Evolutionary conservation across 2,888 invertebrate genomes (phyloP).

Genomic region (Ichneumoninae sp.): DNA sequence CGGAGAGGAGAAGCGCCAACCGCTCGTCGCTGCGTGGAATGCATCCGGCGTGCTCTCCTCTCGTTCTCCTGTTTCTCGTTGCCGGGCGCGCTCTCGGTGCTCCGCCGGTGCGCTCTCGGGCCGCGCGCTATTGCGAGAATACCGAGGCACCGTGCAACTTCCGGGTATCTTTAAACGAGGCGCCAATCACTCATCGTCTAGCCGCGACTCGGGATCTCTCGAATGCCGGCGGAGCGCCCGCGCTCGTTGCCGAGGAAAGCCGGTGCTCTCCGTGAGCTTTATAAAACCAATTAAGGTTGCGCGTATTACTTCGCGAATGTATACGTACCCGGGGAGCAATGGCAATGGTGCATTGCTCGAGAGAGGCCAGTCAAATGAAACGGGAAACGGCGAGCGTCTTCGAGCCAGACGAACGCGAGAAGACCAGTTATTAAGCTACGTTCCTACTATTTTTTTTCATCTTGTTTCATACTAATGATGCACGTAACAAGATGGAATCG

Average conservation of each 20-base stretch:
- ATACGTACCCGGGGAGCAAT: neutral
- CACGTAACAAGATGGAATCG: too few relatives aligned
- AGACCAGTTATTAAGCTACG: too few relatives aligned
- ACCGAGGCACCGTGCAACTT: conserved; percentile 55
- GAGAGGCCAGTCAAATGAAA: conserved; percentile 25
- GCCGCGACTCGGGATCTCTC: neutral
- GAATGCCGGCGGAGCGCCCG: conserved; percentile 13
- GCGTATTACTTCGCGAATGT: neutral
- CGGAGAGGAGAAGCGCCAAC: neutral
- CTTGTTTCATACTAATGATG: too few relatives aligned
- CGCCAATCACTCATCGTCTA: conserved; percentile 61
- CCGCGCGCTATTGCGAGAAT: conserved; percentile 8
- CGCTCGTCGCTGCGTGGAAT: conserved; percentile 61
- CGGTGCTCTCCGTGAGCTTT: conserved; percentile 1
- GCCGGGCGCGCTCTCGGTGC: conserved; percentile 5
- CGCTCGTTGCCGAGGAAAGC: neutral
- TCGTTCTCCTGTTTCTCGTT: conserved; percentile 36
- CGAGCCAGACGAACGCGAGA: too few relatives aligned
- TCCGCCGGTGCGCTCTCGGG: neutral
- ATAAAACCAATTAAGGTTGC: conserved; percentile 28
- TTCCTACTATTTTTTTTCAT: too few relatives aligned
- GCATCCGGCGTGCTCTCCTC: conserved; percentile 54
- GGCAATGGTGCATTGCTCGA: neutral
- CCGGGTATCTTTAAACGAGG: conserved; percentile 63
- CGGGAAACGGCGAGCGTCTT: neutral